phyloP scores from a whole-genome alignment of 2,888 invertebrate genomes.

The Archips crataeganus region DNA sequence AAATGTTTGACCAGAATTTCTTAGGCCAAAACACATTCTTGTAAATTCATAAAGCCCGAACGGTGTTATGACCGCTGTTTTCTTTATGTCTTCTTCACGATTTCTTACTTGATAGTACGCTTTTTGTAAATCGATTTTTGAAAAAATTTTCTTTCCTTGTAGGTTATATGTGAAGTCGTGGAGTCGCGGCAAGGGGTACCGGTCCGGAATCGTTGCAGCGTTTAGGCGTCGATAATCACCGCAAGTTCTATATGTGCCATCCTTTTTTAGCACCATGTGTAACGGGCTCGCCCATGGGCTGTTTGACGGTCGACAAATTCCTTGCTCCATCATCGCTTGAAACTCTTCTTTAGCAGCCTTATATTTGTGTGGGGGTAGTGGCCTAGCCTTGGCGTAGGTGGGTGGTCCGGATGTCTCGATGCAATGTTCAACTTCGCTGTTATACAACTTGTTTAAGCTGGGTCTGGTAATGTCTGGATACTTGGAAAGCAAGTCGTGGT shows the following conservation, averaged over 20 bases:
- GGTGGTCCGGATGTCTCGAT: constrained; percentile 2
- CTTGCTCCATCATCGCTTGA: neutral
- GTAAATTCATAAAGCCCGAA: constrained; percentile 15
- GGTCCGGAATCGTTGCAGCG: constrained; percentile 6
- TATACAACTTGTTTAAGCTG: constrained; percentile 21
- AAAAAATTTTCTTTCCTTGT: neutral
- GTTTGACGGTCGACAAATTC: constrained; percentile 13
- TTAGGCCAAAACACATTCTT: neutral
- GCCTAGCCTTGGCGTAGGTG: neutral
- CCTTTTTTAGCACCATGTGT: constrained; percentile 8
- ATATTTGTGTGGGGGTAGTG: neutral
- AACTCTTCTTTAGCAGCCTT: constrained; percentile 5
- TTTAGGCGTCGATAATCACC: constrained; percentile 10
- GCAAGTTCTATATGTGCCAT: neutral
- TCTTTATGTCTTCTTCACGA: neutral
- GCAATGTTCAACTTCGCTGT: neutral
- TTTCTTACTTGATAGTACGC: neutral
- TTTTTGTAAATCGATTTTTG: constrained; percentile 2
- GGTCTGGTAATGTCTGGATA: constrained; percentile 1
- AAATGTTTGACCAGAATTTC: constrained; percentile 2
- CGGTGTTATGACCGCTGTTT: constrained; percentile 23
- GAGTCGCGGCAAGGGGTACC: constrained; percentile 13
- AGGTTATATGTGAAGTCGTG: constrained; percentile 9
- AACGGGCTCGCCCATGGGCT: constrained; percentile 24
- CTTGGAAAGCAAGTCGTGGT: neutral